These are phyloP conservation scores for Serilophus lunatus DNA, from an alignment of 2,113 vertebrate genomes.

Conservation along the genomic window DNA sequence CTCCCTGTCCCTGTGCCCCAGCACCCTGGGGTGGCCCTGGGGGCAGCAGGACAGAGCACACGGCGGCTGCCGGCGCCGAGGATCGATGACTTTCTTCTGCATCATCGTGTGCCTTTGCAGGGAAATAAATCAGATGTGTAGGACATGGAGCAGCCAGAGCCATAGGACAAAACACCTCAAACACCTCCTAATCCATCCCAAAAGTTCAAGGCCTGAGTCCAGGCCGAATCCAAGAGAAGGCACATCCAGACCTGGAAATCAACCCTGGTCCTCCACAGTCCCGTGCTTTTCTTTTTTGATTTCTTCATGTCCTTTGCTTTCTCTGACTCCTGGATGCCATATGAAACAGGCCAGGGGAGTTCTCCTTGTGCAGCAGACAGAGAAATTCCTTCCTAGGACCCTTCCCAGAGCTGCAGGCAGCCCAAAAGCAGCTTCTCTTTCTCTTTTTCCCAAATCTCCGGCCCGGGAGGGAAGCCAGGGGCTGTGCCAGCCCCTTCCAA, in stretches of 20 bases:
- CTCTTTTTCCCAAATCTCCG: not conserved
- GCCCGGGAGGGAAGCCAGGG: not conserved
- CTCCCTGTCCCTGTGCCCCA: not conserved
- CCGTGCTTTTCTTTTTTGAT: not conserved
- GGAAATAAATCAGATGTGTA: not conserved
- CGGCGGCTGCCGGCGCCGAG: rapidly evolving
- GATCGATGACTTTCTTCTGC: not conserved
- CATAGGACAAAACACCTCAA: not conserved
- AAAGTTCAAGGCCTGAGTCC: rapidly evolving
- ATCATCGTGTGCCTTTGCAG: not conserved
- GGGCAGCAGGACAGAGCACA: rapidly evolving
- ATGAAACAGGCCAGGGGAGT: not conserved
- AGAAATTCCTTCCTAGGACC: not conserved
- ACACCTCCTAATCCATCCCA: not conserved
- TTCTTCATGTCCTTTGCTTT: not conserved
- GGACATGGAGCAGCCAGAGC: not conserved
- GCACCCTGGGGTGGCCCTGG: not conserved
- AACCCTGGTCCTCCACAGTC: rapidly evolving
- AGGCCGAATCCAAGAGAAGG: rapidly evolving
- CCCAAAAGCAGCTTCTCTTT: not conserved
- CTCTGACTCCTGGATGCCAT: not conserved
- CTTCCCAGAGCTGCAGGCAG: not conserved
- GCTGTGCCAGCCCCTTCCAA: not conserved
- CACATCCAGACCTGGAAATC: not conserved
- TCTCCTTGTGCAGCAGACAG: not conserved